Evolutionary conservation across 2,888 invertebrate genomes (phyloP).

Genomic region (Dilophus febrilis): DNA sequence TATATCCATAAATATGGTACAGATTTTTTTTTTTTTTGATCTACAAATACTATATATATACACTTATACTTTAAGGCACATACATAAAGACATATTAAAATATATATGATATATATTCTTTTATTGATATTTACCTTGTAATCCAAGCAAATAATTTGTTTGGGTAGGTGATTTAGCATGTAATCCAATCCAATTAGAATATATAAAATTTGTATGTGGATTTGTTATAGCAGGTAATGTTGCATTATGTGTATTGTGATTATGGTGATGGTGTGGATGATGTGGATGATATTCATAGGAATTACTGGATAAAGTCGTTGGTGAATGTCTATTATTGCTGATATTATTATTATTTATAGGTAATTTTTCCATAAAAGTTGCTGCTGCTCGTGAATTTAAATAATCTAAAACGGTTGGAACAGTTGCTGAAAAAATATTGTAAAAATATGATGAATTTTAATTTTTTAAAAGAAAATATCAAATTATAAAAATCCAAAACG

Average conservation of each 20-base stretch:
- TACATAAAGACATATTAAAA: no score
- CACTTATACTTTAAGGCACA: no score
- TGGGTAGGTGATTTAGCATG: slow-evolving; percentile 29
- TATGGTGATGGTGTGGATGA: no score
- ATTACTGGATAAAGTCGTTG: not conserved
- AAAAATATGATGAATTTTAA: not conserved
- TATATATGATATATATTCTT: no score
- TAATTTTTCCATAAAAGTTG: slow-evolving; percentile 12
- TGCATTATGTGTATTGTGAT: no score
- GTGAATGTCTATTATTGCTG: not conserved
- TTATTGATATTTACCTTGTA: slow-evolving; percentile 42
- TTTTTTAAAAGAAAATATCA: no score
- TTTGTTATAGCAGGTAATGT: slow-evolving; percentile 3
- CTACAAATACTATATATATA: no score
- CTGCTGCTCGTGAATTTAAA: slow-evolving; percentile 12
- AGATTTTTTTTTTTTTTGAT: no score
- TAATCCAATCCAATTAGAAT: slow-evolving; percentile 20
- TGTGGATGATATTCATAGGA: slow-evolving; percentile 3
- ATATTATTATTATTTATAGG: slow-evolving; percentile 7
- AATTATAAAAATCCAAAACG: no score
- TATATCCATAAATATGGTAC: no score
- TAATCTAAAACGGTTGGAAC: slow-evolving; percentile 14
- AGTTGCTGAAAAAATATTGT: slow-evolving; percentile 8
- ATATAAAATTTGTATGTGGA: slow-evolving; percentile 13
- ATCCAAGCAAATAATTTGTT: slow-evolving; percentile 33